Base-by-base conservation (phyloP, 2,113 vertebrate species). In the Centropristis striata region DNA sequence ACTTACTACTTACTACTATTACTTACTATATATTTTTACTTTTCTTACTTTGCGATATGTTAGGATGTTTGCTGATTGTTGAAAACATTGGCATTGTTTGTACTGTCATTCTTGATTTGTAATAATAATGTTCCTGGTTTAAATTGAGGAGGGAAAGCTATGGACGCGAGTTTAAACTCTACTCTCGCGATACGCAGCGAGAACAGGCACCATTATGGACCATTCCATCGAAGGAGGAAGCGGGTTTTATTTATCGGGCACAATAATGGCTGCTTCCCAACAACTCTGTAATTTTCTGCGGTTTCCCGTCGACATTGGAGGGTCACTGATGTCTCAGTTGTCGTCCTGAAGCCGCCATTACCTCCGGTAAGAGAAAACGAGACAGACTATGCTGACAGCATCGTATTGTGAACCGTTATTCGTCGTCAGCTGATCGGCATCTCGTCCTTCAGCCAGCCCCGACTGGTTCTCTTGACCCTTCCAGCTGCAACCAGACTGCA, bases 111-210 rank as follows among this genome's bases (percentile, higher is more conserved):
- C 32, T 32, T 32, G 32, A 32, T 32, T 32, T n/a, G n/a, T n/a
- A n/a, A n/a, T n/a, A n/a, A n/a, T n/a, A n/a, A n/a, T n/a, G n/a
- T n/a, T n/a, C n/a, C n/a, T n/a, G n/a, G n/a, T n/a, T n/a, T n/a
- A n/a, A n/a, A 32, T 4, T 32, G 32, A 4, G 32, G 32, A 32
- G 6, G n/a, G 6, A 32, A 32, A 32, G 32, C 32, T 32, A 6
- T 32, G 32, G 32, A 32, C n/a, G n/a, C n/a, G n/a, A n/a, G n/a
- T n/a, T n/a, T n/a, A n/a, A n/a, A n/a, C 32, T 32, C 32, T 32
- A 44, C 10, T 89, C 89, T 88, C 92, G 92, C 92, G 90, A 89
- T 66, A 10, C 1, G 3, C 2, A 0, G 9, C 81, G 89, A 80
- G 88, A 88, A 20, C 46, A 12, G 0, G 1, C 5, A 4, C 18